Evolutionary conservation across 1,140 invertebrate species (phyloP), one percentile per base, ranked within the genome.

Genomic region (Drosophila equinoxialis): DNA sequence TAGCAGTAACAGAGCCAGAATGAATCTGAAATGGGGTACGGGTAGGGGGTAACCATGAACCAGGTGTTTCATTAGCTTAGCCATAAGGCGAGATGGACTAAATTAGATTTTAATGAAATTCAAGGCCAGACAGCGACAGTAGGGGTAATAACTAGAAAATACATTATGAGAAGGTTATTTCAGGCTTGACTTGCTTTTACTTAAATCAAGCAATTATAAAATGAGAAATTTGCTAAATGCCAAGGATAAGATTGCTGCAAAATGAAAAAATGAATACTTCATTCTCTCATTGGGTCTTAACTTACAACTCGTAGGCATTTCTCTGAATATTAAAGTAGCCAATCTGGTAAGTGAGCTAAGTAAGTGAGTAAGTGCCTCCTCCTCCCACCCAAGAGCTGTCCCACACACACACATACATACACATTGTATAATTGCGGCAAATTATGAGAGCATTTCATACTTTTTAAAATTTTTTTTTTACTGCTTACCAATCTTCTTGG

Each of bases 41-140:
- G 37, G 17, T 17, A 35, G 39, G 30, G 72, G 61, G 54, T 45
- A 39, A 35, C 14, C 23, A 33, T 41, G 42, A 35, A 39, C 48
- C 33, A 51, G 42, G 59, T 60, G 65, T 17, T 57, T 77, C 63
- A 78, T 75, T 85, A 72, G 82, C 74, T 63, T 58, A 57, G 65
- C 42, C 68, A 39, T 41, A 30, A 17, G 61, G 39, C 65, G 60
- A 73, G 64, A 59, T 35, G 58, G 55, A 55, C 69, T 68, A 83
- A 79, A 86, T 87, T 65, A 68, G 57, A 79, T 87, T 86, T 87
- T 82, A 87, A 85, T 85, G 86, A 65, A 81, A 86, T 86, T 81
- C 75, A 67, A 73, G 79, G 81, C 78, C 81, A 85, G 81, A 85
- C 81, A 48, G 58, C 62, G 45, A 10, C 58, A 58, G 68, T 64